These are phyloP conservation scores for Phrynocephalus guinanensis DNA, from an alignment of 2,797 vertebrate genomes.

Conservation along the genomic window DNA sequence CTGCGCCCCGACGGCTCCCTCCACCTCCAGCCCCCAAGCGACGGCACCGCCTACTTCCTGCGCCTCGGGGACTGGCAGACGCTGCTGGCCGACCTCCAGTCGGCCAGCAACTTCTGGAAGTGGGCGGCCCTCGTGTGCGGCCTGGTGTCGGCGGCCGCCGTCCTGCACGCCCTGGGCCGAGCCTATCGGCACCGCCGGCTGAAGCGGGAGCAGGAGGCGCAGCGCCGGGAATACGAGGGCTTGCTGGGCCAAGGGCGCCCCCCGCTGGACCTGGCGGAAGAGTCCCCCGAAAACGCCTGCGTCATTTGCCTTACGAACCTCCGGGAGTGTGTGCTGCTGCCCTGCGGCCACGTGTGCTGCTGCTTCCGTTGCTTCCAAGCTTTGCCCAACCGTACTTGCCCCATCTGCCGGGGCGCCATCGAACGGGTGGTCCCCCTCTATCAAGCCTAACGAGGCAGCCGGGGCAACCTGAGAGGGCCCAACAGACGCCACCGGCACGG, in stretches of 20 bases:
- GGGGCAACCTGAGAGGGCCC: background rate
- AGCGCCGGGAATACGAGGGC: slow-evolving; percentile 72
- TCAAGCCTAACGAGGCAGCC: slow-evolving; percentile 62
- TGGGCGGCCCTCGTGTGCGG: slow-evolving; percentile 73
- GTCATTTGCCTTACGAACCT: slow-evolving; percentile 84
- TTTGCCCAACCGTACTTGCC: slow-evolving; percentile 79
- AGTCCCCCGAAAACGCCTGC: slow-evolving; percentile 73
- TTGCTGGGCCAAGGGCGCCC: background rate
- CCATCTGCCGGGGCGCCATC: slow-evolving; percentile 86
- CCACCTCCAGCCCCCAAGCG: slow-evolving; percentile 82
- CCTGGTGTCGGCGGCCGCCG: slow-evolving; percentile 64
- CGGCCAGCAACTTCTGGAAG: slow-evolving; percentile 76
- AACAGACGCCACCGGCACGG: background rate
- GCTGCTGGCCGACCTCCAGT: slow-evolving; percentile 76
- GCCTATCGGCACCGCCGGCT: slow-evolving; percentile 71
- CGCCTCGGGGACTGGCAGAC: slow-evolving; percentile 82
- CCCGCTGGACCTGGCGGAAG: background rate
- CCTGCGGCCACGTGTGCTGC: slow-evolving; percentile 90
- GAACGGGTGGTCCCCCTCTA: slow-evolving; percentile 85
- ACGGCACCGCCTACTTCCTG: slow-evolving; percentile 82
- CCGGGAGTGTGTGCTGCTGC: slow-evolving; percentile 84
- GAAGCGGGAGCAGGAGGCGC: slow-evolving; percentile 70
- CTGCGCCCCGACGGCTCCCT: slow-evolving; percentile 81
- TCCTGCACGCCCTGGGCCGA: slow-evolving; percentile 76
- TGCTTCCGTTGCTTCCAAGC: slow-evolving; percentile 86